Percentiles rank a stretch among this genome's conserved stretches.
phyloP scores from a whole-genome alignment of 2,113 vertebrate species.

The Phrynocephalus versicolor region DNA sequence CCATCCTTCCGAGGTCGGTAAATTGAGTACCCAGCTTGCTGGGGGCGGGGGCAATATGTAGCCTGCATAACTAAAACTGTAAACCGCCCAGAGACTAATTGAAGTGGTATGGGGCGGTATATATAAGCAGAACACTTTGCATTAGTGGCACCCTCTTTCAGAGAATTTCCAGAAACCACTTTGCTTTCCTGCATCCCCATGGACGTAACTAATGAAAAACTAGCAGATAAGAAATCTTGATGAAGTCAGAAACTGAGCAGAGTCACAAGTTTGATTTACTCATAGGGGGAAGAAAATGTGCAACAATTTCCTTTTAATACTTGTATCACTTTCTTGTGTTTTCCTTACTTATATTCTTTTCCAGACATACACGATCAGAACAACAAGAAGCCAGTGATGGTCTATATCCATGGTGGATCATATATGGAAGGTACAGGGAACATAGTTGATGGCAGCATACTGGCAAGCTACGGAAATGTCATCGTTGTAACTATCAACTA shows the following conservation, averaged over 20 bases:
- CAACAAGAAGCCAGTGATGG: conserved; percentile 91
- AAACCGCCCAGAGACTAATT: too few species aligned
- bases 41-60: too few species aligned
- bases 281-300: neutral
- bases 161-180: neutral
- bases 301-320: conserved; percentile 16
- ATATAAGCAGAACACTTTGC: too few species aligned
- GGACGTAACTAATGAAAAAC: neutral
- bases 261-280: conserved; percentile 5
- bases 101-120: too few species aligned
- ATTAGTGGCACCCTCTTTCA: too few species aligned
- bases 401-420: conserved; percentile 94
- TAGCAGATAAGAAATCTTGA: neutral
- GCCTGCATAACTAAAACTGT: too few species aligned
- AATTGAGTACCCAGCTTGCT: too few species aligned
- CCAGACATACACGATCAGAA: conserved; percentile 92
- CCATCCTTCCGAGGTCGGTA: too few species aligned
- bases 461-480: conserved; percentile 93
- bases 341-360: conserved; percentile 59
- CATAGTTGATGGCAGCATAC: conserved; percentile 94
- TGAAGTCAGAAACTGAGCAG: neutral
- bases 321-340: conserved; percentile 66
- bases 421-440: conserved; percentile 96
- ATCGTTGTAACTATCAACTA: conserved; percentile 96
- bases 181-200: neutral